Evolutionary conservation across 1,140 invertebrate genomes (phyloP).

Genomic region (Neodiprion lecontei): DNA sequence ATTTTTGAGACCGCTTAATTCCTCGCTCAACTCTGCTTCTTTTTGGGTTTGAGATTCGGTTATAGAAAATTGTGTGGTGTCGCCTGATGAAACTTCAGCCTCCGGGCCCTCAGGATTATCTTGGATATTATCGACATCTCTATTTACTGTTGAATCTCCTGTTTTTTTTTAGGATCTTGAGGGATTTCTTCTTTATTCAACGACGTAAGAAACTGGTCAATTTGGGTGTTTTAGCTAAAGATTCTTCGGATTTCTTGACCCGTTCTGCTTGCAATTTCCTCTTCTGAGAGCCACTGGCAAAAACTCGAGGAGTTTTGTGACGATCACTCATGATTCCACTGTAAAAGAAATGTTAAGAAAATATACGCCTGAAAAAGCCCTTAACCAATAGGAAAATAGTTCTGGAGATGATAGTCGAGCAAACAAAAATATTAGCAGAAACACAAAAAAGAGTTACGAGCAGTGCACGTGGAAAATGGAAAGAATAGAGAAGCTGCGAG

Average conservation of each 20-base stretch:
- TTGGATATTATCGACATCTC: conserved; percentile 1
- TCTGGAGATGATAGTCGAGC: conserved; percentile 10
- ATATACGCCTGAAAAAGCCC: conserved; percentile 3
- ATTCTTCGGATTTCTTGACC: conserved; percentile 16
- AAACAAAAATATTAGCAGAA: background rate
- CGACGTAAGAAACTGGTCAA: conserved; percentile 6
- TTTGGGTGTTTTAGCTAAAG: conserved; percentile 17
- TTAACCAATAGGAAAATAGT: conserved; percentile 8
- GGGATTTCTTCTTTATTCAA: background rate
- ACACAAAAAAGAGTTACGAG: conserved; percentile 6
- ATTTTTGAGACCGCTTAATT: too few relatives aligned
- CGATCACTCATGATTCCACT: conserved; percentile 16
- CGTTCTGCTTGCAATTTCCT: conserved; percentile 15
- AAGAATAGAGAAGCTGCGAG: background rate
- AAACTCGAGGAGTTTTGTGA: conserved; percentile 18
- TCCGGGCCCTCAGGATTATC: background rate
- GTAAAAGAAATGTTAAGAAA: conserved; percentile 12
- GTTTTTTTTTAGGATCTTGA: conserved; percentile 6
- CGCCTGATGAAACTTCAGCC: too few relatives aligned
- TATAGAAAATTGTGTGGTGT: too few relatives aligned
- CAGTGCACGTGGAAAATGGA: conserved; percentile 10
- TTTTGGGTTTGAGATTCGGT: too few relatives aligned
- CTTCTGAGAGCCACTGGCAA: conserved; percentile 17
- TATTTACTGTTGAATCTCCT: conserved; percentile 10
- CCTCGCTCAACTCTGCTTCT: too few relatives aligned